Evolutionary conservation across 2,113 vertebrate species (phyloP).

Genomic region (Propithecus coquereli): DNA sequence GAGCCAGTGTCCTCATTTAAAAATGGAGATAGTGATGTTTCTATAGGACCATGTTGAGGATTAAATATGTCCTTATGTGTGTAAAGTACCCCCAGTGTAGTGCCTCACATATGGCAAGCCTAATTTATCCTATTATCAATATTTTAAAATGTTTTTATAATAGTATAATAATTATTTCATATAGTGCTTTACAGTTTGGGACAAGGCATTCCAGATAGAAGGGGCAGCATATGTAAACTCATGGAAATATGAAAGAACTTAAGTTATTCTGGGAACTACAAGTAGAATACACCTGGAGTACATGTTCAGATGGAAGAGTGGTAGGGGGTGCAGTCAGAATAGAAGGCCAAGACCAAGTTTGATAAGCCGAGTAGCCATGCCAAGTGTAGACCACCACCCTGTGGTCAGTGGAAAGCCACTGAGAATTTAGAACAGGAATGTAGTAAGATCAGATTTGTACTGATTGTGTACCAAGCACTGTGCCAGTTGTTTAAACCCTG

Average conservation of each 20-base stretch:
- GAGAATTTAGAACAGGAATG: background rate
- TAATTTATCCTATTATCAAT: background rate
- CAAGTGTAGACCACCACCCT: background rate
- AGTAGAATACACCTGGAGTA: background rate
- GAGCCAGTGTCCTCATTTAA: background rate
- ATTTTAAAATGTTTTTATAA: background rate
- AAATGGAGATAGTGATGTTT: background rate
- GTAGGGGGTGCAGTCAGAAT: background rate
- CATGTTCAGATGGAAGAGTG: background rate
- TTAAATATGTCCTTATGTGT: background rate
- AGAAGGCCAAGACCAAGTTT: background rate
- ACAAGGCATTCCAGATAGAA: background rate
- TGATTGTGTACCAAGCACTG: background rate
- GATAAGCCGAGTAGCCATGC: too few species aligned
- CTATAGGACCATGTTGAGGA: background rate
- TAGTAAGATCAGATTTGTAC: background rate
- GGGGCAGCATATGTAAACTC: background rate
- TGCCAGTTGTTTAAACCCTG: background rate
- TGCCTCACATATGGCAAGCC: background rate
- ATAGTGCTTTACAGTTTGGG: background rate
- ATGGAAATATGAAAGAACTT: background rate
- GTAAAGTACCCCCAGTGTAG: background rate
- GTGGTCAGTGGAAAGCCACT: background rate
- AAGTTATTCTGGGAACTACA: background rate
- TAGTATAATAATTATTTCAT: background rate